A percentile compares a stretch with the other conserved stretches of the same genome.
Evolutionary conservation across 2,888 invertebrate species (phyloP).

Genomic region (Limnephilus marmoratus): DNA sequence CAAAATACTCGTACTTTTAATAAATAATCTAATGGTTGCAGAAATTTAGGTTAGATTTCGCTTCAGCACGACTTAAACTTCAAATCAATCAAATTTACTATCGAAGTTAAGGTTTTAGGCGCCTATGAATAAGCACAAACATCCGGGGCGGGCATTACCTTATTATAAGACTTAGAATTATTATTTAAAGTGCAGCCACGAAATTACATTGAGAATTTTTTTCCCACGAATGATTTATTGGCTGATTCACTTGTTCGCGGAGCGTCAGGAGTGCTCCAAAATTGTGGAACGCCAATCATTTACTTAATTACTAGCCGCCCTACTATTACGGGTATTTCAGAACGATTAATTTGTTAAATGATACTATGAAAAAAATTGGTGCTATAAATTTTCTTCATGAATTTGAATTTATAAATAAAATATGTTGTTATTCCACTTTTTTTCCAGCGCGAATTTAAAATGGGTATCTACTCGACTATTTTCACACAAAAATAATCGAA

Average conservation of each 20-base stretch:
- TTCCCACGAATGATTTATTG: not conserved
- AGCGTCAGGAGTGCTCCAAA: not conserved
- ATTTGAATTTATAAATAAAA: not conserved
- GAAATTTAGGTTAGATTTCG: not conserved
- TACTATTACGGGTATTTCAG: not conserved
- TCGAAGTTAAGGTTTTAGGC: not conserved
- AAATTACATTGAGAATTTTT: not conserved
- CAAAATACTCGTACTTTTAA: not conserved
- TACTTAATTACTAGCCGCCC: not conserved
- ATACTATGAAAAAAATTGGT: not conserved
- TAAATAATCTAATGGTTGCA: not conserved
- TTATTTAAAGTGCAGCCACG: not conserved
- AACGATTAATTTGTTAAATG: not conserved
- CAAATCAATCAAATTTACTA: not conserved
- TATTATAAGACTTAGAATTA: not conserved
- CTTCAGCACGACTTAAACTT: not conserved
- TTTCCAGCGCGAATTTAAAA: no score
- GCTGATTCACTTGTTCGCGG: not conserved
- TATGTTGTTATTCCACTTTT: no score
- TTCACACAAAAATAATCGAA: no score
- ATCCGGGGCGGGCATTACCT: not conserved
- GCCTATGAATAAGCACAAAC: not conserved
- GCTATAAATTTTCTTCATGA: not conserved
- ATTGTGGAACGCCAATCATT: not conserved
- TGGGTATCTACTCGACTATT: no score